Conservation (phyloP, 2,113 vertebrate species). For the Onychorhynchus coronatus region DNA sequence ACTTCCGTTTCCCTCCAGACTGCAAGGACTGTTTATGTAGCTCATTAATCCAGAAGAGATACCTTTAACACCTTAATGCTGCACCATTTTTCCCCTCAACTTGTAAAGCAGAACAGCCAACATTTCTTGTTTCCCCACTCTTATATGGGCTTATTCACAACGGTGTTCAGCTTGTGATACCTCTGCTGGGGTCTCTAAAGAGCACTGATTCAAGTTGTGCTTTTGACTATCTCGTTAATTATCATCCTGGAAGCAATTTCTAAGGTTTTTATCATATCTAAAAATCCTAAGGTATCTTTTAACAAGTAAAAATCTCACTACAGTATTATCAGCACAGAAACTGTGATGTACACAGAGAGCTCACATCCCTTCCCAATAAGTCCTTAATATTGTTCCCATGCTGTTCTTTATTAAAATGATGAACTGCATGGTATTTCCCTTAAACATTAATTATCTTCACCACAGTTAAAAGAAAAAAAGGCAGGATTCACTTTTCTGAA, state of each 20-base stretch:
- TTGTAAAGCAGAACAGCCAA: neutral
- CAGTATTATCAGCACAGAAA: neutral
- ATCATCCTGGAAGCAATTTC: neutral
- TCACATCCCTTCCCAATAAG: neutral
- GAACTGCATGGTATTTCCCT: neutral
- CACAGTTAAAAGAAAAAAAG: neutral
- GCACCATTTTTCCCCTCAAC: neutral
- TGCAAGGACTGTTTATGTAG: neutral
- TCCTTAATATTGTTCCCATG: neutral
- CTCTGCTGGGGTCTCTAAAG: neutral
- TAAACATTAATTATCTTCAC: neutral
- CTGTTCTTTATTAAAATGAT: neutral
- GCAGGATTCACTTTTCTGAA: neutral
- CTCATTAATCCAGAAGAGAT: neutral
- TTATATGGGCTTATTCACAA: neutral
- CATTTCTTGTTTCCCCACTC: neutral
- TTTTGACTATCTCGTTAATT: neutral
- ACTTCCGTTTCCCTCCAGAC: neutral
- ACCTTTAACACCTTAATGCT: neutral
- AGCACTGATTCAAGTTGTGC: neutral
- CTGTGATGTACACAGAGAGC: neutral
- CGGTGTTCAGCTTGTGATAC: neutral
- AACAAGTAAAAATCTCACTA: neutral
- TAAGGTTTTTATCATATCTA: neutral
- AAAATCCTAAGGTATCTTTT: neutral